Evolutionary conservation across 2,797 vertebrate species (phyloP), one percentile per base, ranked within the genome.

Genomic region (Zalophus californianus): DNA sequence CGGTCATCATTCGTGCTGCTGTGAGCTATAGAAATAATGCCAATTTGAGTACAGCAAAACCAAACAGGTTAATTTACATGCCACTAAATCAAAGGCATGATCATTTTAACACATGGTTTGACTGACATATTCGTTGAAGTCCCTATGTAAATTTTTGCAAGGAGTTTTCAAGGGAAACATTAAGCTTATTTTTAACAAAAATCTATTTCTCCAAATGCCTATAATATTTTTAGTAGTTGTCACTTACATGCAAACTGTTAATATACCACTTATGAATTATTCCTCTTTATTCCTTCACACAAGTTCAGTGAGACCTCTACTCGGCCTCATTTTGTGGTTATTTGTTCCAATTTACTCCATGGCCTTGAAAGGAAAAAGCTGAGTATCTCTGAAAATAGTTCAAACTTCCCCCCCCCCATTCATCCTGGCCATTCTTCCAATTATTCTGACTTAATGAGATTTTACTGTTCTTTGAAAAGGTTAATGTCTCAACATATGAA

Each of bases 371-470:
- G 92, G 79, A 95, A 96, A 95, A 96, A 32, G 12, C 58, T 86
- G 15, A 88, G 32, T 87, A 44, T 93, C 86, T 96, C 80, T 91
- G 77, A 56, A 95, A 96, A 95, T 29, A 95, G 83, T 89, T 90
- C 83, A 97, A 66, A 86, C 41, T 97, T 89, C 52, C 29, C 44
- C 50, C 62, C 35, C 35, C 2, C 35, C 35, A 44, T 60, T 91
- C 91, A 87, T 38, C 50, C 64, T 95, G 54, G 41, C 50, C 78
- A 68, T 75, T 87, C 84, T 90, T 94, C 90, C 92, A 83, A 68
- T 92, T 95, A 96, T 84, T 97, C 95, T 77, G 80, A 95, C 62
- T 94, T 96, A 93, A 94, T 96, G 96, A 97, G 91, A 89, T 94
- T 90, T 97, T 75, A 83, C 77, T 93, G 91, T 96, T 94, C 96